Evolutionary conservation across 2,797 vertebrate genomes (phyloP), one percentile per base, ranked within the genome.

Genomic region (Onychomys torridus): DNA sequence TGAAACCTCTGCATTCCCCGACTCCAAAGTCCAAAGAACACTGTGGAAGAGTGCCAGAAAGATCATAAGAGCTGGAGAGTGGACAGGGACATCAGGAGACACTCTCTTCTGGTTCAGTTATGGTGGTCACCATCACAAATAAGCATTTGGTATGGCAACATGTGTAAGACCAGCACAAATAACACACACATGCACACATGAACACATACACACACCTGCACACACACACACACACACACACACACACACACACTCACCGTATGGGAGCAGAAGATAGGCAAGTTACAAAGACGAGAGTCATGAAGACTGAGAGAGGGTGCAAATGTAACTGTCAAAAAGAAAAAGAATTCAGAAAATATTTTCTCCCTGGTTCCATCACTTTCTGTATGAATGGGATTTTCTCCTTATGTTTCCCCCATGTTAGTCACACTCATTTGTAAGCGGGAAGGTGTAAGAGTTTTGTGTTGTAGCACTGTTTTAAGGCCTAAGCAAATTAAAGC

Each of bases 391-490:
- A 19, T 16, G 34, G 67, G 63, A 77, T 40, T 21, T 29, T 6
- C 78, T 88, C 16, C n/a, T 65, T 91, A 4, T 61, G 29, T 94
- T 90, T 91, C 57, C 40, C 75, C 82, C 83, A 46, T 63, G 57
- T 85, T 63, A 87, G 10, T 37, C 90, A 69, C 69, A 83, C 37
- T 81, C 67, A 37, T 83, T 83, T 89, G 23, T 78, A 61, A 87
- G 25, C 46, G 71, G n/a, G 14, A 97, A 95, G 81, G 49, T 90
- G 92, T 55, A 46, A 87, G 55, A 67, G 6, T 81, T 40, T 71
- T 69, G 29, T 34, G 16, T 76, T 84, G 21, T 67, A 61, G 27
- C 14, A 83, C 65, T 61, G 29, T 81, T 93, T 96, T 57, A 59
- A 87, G 40, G 34, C 59, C 57, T 55, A 61, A 76, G 12, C 81